Base-by-base conservation (phyloP, 2,797 vertebrate species). In the Pangasius djambal region DNA sequence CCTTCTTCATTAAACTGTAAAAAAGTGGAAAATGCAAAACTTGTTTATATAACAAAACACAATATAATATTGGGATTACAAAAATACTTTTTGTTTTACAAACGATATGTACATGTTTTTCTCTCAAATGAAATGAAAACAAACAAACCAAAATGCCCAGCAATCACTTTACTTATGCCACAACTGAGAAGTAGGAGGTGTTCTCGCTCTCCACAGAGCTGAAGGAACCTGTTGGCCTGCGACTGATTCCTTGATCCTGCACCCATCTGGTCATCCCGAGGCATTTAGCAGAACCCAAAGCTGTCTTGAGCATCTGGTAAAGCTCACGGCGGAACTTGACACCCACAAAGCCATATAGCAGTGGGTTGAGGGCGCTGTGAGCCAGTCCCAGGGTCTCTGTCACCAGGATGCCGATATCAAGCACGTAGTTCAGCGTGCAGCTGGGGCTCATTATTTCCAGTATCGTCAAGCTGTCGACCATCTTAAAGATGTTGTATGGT, bases 361-460 rank as follows among this genome's bases (percentile, higher is more conserved):
- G 89, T 2, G 97, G 97, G 93, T 97, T 97, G 18, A 97, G 93
- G 81, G 97, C 97, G 28, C 95, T 97, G 89, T 97, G 97, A 0
- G 94, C 90, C 79, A 97, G 92, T 4, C 96, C 97, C 50, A 97
- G 0, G 31, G 94, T 96, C 85, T 97, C 95, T 0, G 97, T 95
- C 81, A 97, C 88, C 82, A 96, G 7, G 25, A 93, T 93, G 48
- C 96, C 96, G 0, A 96, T 89, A 89, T 97, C 97, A 87, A 97
- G 16, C 0, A 90, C 91, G 0, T 61, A 89, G 48, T 93, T 92
- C 31, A 95, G 92, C 0, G 57, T 8, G 83, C 97, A 97, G 13
- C 88, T 88, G 1, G 85, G 86, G 0, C 0, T 0, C 16, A 97
- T 61, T n/a, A 91, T 20, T 0, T 75, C 88, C 87, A 97, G 85